These are phyloP conservation scores for Polypedilum vanderplanki DNA, from an alignment of 1,140 invertebrate species.

Conservation along the genomic window DNA sequence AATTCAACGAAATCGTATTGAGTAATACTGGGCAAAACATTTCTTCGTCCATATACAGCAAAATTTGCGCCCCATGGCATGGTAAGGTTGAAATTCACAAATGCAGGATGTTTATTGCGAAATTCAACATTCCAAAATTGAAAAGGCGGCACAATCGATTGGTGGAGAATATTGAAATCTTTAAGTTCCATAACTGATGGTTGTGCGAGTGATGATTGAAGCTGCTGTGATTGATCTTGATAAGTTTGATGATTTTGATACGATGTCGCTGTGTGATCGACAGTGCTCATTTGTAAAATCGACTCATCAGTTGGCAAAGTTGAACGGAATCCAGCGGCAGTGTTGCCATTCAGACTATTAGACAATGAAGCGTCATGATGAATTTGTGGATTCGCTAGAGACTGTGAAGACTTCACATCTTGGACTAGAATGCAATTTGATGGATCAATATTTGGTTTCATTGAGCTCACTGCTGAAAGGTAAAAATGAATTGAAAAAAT, in stretches of 20 bases:
- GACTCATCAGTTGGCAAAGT: slow-evolving; percentile 51
- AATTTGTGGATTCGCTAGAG: slow-evolving; percentile 53
- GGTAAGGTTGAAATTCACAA: slow-evolving; percentile 83
- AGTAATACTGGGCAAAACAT: slow-evolving; percentile 86
- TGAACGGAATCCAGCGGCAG: slow-evolving; percentile 31
- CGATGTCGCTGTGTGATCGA: slow-evolving; percentile 52
- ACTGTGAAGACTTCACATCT: slow-evolving; percentile 79
- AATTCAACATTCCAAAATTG: slow-evolving; percentile 90
- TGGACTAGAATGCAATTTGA: slow-evolving; percentile 81
- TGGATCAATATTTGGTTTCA: slow-evolving; percentile 74
- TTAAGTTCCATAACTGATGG: slow-evolving; percentile 72
- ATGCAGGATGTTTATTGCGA: slow-evolving; percentile 77
- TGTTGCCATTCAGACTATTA: slow-evolving; percentile 30
- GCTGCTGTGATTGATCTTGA: slow-evolving; percentile 49
- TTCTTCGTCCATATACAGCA: slow-evolving; percentile 85
- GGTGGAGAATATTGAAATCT: slow-evolving; percentile 72
- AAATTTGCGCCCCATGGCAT: slow-evolving; percentile 85
- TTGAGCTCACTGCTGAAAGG: slow-evolving; percentile 75
- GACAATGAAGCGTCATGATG: slow-evolving; percentile 56
- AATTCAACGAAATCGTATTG: slow-evolving; percentile 94
- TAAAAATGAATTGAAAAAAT: slow-evolving; percentile 36
- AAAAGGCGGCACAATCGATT: slow-evolving; percentile 73
- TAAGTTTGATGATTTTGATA: slow-evolving; percentile 49
- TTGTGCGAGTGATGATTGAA: slow-evolving; percentile 61
- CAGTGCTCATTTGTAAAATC: slow-evolving; percentile 55